Conservation (phyloP, 2,113 vertebrate species). For the Chloropsis cyanopogon region DNA sequence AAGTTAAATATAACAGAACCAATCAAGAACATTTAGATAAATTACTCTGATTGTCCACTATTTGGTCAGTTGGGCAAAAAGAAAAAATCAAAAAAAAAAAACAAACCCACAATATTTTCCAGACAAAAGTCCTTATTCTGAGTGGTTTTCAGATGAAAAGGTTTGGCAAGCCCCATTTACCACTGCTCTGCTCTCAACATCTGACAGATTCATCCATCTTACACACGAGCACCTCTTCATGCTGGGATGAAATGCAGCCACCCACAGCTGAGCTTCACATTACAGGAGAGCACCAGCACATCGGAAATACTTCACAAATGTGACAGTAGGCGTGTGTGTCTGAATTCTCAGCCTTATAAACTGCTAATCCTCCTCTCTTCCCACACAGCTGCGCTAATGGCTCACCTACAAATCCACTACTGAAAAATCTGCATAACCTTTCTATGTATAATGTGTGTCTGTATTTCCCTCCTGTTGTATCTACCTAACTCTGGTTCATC, state of each 20-base stretch:
- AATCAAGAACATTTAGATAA: neutral
- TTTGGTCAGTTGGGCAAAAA: neutral
- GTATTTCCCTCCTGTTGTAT: neutral
- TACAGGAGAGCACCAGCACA: neutral
- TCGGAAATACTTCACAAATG: neutral
- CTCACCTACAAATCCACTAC: neutral
- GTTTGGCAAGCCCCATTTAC: neutral
- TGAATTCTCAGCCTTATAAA: neutral
- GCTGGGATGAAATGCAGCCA: neutral
- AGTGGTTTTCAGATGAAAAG: neutral
- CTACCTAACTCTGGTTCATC: too few species aligned
- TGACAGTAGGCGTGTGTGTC: rapidly evolving
- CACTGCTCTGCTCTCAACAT: neutral
- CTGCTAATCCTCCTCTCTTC: neutral
- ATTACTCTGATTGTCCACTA: neutral
- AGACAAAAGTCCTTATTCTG: neutral
- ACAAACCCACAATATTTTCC: neutral
- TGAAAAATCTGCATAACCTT: neutral
- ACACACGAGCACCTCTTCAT: neutral
- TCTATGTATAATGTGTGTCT: neutral
- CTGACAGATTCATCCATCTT: neutral
- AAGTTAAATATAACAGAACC: neutral
- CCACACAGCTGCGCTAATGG: neutral
- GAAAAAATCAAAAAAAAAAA: neutral
- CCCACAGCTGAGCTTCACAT: neutral